These are phyloP conservation scores for Cataglyphis albicans DNA, from an alignment of 2,888 invertebrate species.

Conservation along the genomic window DNA sequence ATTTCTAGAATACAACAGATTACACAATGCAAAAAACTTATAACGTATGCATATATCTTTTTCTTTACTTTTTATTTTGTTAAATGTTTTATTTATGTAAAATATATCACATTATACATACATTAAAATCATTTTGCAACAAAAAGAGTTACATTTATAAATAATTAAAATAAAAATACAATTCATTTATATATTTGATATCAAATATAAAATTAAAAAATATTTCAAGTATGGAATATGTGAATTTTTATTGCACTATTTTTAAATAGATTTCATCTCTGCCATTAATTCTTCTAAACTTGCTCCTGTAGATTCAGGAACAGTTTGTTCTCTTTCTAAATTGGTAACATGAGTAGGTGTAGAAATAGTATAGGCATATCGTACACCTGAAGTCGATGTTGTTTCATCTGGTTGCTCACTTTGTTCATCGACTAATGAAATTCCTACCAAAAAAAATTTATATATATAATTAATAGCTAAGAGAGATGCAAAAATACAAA, in stretches of 20 bases:
- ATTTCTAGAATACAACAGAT: too few relatives aligned
- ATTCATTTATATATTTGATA: background rate
- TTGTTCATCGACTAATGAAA: conserved; percentile 91
- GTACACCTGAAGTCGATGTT: conserved; percentile 86
- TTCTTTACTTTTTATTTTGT: background rate
- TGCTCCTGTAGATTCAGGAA: conserved; percentile 86
- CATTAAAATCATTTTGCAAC: background rate
- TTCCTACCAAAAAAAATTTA: conserved; percentile 85
- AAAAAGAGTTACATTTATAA: conserved; percentile 12
- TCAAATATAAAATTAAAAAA: background rate
- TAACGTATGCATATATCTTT: background rate
- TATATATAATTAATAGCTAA: background rate
- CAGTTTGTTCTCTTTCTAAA: conserved; percentile 18
- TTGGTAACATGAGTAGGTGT: conserved; percentile 3
- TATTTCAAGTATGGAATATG: conserved; percentile 50
- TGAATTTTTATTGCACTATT: conserved; percentile 11
- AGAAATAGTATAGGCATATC: conserved; percentile 90
- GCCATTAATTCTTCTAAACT: conserved; percentile 97
- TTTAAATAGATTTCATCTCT: conserved; percentile 95
- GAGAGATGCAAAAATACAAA: background rate
- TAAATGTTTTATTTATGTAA: conserved; percentile 8
- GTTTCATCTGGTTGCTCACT: conserved; percentile 77
- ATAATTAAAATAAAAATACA: background rate
- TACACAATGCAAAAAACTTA: too few relatives aligned
- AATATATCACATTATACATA: background rate